Conservation (phyloP, 2,797 vertebrate species). For the Phalloptychus januarius region DNA sequence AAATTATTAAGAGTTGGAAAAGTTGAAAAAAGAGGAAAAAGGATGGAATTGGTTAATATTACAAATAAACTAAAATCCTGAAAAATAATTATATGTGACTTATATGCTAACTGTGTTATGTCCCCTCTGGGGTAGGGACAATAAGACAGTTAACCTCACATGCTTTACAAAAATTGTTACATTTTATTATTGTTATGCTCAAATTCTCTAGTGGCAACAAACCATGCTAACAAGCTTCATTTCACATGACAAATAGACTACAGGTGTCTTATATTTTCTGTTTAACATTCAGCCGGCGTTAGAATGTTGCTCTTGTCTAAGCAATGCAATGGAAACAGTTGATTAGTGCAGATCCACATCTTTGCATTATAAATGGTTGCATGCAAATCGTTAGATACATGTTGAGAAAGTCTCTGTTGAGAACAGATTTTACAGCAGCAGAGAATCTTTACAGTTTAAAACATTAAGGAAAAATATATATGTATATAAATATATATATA, state of each 20-base stretch:
- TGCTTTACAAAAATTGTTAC: constrained; percentile 23
- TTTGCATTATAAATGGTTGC: constrained; percentile 11
- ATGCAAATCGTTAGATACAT: constrained; percentile 25
- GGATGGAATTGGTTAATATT: constrained; percentile 30
- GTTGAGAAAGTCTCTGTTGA: constrained; percentile 5
- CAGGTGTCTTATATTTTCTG: constrained; percentile 13
- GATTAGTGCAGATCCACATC: not conserved
- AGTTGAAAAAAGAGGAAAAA: not conserved
- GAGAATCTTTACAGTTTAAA: constrained; percentile 6
- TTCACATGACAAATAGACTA: constrained; percentile 26
- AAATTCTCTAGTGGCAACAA: constrained; percentile 16
- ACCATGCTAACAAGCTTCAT: constrained; percentile 47
- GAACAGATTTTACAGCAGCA: constrained; percentile 29
- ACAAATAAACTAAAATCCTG: constrained; percentile 17
- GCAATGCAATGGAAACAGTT: constrained; percentile 3
- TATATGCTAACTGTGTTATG: constrained; percentile 17
- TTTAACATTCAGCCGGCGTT: constrained; percentile 21
- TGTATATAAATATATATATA: no score
- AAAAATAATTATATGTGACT: constrained; percentile 14
- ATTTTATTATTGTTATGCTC: constrained; percentile 32
- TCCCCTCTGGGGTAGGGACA: constrained; percentile 17
- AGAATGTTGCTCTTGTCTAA: constrained; percentile 14
- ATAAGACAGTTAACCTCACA: constrained; percentile 22
- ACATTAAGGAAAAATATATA: not conserved
- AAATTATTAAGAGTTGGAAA: not conserved